Conservation (phyloP, 2,888 invertebrate species). For the Bedellia somnulentella region DNA sequence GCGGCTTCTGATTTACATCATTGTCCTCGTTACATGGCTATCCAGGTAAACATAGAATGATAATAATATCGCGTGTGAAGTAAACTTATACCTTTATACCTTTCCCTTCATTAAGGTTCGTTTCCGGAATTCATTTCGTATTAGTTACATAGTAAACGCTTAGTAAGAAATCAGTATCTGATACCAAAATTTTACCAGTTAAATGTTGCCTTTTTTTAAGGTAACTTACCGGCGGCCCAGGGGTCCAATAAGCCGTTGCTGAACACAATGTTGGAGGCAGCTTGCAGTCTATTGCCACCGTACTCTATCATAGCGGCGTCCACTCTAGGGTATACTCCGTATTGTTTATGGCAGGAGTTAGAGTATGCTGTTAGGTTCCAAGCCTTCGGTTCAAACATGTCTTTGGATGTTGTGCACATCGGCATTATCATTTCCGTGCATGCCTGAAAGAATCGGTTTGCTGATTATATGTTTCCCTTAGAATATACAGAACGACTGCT, state of each 20-base stretch:
- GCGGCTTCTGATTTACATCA: too few species aligned
- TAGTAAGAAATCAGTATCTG: too few species aligned
- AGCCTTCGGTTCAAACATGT: slow-evolving; percentile 78
- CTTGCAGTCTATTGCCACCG: slow-evolving; percentile 74
- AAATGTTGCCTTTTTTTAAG: too few species aligned
- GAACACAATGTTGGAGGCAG: slow-evolving; percentile 72
- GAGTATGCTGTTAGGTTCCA: slow-evolving; percentile 75
- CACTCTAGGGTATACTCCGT: slow-evolving; percentile 67
- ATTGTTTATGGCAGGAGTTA: slow-evolving; percentile 69
- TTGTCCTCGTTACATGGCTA: too few species aligned
- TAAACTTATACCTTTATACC: too few species aligned
- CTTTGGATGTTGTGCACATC: slow-evolving; percentile 76
- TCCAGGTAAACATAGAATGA: too few species aligned
- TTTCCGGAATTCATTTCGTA: too few species aligned
- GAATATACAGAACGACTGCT: too few species aligned
- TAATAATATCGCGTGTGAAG: too few species aligned
- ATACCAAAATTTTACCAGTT: too few species aligned
- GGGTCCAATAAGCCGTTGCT: slow-evolving; percentile 88
- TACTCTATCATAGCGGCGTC: slow-evolving; percentile 73
- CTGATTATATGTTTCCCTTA: slow-evolving; percentile 3
- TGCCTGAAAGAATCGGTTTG: slow-evolving; percentile 48
- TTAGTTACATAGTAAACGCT: too few species aligned
- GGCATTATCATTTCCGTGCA: slow-evolving; percentile 99
- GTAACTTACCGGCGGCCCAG: slow-evolving; percentile 85
- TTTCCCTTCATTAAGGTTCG: too few species aligned